Evolutionary conservation across 2,888 invertebrate species (phyloP), one percentile per base, ranked within the genome.

Genomic region (Adineta ricciae): DNA sequence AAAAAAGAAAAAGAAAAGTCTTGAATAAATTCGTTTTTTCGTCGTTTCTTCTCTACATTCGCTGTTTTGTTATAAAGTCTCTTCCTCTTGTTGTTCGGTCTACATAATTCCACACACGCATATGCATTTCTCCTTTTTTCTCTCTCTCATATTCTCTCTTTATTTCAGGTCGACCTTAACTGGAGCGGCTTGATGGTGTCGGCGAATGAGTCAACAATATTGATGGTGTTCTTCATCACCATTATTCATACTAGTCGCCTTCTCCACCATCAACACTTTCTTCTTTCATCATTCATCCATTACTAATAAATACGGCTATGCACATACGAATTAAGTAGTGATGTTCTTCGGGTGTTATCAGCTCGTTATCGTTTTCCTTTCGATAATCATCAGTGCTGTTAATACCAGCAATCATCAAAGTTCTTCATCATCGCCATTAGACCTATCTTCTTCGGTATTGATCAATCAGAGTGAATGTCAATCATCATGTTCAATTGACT

Each of bases 121-220:
- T 19, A 9, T 16, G 19, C 32, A 64, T 64, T 32, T 64, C 27
- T n/a, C n/a, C n/a, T n/a, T 19, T 32, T 32, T 46, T 52, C 52
- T 52, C 24, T 64, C 32, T 64, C 32, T 36, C 32, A 46, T 46
- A 46, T 64, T 64, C 64, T 64, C 64, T 64, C 64, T 32, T 32
- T 64, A 32, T 64, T 36, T 64, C 64, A 64, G 64, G 32, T 36
- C 64, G 64, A 64, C 64, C 64, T 64, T 64, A 64, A 64, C 64
- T 64, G 9, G 19, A 64, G 64, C 64, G 64, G 19, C 64, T 64
- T 64, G 32, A 64, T 64, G 64, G 64, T 64, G 64, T 64, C 64
- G 64, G 32, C 64, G 32, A 64, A 64, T 27, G 32, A 64, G 64
- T 27, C 64, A 64, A 64, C 27, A 64, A 64, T 27, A 64, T 7